Conservation (phyloP, 2,888 invertebrate species). For the Carterocephalus palaemon region DNA sequence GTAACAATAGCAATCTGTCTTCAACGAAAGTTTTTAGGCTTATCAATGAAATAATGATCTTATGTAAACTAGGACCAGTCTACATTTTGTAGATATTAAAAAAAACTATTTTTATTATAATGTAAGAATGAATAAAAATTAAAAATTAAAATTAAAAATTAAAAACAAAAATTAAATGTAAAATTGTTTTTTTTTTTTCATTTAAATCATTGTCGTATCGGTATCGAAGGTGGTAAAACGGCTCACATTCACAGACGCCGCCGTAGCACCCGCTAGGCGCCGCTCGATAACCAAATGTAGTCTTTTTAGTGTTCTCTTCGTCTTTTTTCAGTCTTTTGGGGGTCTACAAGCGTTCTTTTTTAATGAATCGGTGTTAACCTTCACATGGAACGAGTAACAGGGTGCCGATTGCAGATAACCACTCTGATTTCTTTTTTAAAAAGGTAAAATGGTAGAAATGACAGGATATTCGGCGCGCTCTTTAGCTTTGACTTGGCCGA, state of each 20-base stretch:
- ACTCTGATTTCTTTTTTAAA: conserved; percentile 46
- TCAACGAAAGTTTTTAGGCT: too few species aligned
- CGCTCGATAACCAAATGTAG: conserved; percentile 70
- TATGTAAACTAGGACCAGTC: too few species aligned
- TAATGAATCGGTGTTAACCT: conserved; percentile 79
- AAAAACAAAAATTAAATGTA: too few species aligned
- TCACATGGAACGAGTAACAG: conserved; percentile 74
- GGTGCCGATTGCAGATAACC: conserved; percentile 77
- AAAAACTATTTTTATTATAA: too few species aligned
- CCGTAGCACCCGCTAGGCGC: conserved; percentile 74
- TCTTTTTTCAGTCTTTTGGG: conserved; percentile 76
- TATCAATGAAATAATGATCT: too few species aligned
- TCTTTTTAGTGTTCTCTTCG: conserved; percentile 58
- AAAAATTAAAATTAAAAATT: too few species aligned
- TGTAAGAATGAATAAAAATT: too few species aligned
- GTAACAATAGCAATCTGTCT: too few species aligned
- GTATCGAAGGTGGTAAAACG: conserved; percentile 51
- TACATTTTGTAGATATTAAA: too few species aligned
- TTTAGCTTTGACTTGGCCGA: conserved; percentile 50
- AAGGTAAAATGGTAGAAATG: conserved; percentile 62
- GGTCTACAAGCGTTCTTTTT: conserved; percentile 71
- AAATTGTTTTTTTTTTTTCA: conserved; percentile 8
- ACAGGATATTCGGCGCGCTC: conserved; percentile 61
- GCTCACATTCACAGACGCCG: conserved; percentile 70
- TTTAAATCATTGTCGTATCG: conserved; percentile 2